Evolutionary conservation across 2,113 vertebrate species (phyloP).

Genomic region (Alligator sinensis): DNA sequence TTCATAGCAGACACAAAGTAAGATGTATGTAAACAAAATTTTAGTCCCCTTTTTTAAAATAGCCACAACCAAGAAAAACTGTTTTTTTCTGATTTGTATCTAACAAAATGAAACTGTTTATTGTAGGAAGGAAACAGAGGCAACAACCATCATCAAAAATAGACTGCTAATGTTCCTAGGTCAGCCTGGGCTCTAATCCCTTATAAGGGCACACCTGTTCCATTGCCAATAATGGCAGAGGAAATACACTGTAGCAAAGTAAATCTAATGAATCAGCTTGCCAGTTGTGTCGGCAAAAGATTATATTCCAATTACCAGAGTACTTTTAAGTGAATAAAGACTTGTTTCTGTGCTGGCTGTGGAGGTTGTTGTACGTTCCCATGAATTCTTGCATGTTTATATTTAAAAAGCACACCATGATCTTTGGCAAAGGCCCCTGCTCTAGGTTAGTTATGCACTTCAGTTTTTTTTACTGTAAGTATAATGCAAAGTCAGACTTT

Average conservation of each 20-base stretch:
- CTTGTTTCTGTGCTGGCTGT: conserved; percentile 68
- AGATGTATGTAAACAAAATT: background rate
- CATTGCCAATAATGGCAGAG: conserved; percentile 61
- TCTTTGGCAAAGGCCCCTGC: conserved; percentile 78
- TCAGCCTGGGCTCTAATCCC: background rate
- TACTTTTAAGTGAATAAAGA: conserved; percentile 73
- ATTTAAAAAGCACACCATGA: conserved; percentile 84
- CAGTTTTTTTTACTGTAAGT: conserved; percentile 65
- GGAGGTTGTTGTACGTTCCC: conserved; percentile 83
- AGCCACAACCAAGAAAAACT: background rate
- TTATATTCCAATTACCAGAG: conserved; percentile 71
- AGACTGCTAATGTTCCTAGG: background rate
- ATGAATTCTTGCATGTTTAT: conserved; percentile 77
- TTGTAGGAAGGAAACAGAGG: background rate
- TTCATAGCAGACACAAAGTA: rapidly evolving
- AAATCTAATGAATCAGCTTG: conserved; percentile 61
- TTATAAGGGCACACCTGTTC: conserved; percentile 55
- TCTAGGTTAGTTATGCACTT: conserved; percentile 54
- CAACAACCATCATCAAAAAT: conserved; percentile 5
- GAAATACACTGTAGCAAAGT: conserved; percentile 46
- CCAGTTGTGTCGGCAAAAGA: conserved; percentile 69
- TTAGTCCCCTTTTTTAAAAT: background rate
- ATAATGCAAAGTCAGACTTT: conserved; percentile 57
- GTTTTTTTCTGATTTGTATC: background rate
- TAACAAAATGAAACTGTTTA: background rate